Conservation (phyloP, 2,113 vertebrate species). For the Isichthys henryi region DNA sequence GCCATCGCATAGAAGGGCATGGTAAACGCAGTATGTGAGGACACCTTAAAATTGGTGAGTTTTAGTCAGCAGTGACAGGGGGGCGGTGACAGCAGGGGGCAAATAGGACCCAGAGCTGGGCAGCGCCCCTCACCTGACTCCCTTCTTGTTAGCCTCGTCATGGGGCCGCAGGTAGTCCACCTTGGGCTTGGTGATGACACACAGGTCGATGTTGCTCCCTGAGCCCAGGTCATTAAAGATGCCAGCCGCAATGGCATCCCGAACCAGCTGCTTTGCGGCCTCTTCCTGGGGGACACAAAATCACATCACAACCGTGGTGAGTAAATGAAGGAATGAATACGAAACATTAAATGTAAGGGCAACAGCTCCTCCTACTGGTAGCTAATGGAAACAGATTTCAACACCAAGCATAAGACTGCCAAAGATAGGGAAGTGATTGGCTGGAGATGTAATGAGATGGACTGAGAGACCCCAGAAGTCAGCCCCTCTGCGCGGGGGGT, state of each 20-base stretch:
- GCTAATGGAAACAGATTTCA: background rate
- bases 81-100: no score
- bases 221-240: constrained; percentile 95
- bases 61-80: background rate
- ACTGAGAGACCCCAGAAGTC: background rate
- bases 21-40: background rate
- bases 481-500: background rate
- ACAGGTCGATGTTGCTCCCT: constrained; percentile 90
- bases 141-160: constrained; percentile 85
- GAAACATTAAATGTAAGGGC: background rate
- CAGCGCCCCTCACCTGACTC: constrained; percentile 66
- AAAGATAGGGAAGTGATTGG: background rate
- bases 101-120: background rate
- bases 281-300: constrained; percentile 65
- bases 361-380: constrained; percentile 18
- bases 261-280: constrained; percentile 81
- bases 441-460: background rate
- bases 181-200: constrained; percentile 85
- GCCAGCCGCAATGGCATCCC: constrained; percentile 87
- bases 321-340: background rate
- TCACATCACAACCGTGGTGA: background rate
- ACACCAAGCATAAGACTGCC: background rate
- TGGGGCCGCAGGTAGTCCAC: constrained; percentile 86
- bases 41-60: background rate
- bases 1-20: background rate